phyloP scores from a whole-genome alignment of 2,113 vertebrate genomes.

The Chinchilla lanigera region DNA sequence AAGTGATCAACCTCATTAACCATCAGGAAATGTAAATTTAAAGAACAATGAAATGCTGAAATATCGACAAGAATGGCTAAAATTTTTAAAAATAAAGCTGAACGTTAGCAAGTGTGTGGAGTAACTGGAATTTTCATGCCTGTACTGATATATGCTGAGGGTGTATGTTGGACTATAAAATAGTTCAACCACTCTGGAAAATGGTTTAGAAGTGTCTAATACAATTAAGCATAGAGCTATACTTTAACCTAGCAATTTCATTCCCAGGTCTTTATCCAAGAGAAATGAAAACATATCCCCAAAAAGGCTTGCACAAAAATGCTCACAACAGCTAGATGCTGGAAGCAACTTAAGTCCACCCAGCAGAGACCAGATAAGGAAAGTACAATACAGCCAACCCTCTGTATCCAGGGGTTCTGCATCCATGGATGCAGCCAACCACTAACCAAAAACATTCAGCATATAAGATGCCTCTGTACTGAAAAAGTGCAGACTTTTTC shows the following conservation, averaged over 20 bases:
- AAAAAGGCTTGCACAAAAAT: not conserved
- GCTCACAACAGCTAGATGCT: not conserved
- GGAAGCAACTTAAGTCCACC: not conserved
- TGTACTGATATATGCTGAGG: not conserved
- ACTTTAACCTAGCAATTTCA: not conserved
- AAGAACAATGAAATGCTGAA: not conserved
- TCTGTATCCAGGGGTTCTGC: not conserved
- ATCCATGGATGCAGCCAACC: not conserved
- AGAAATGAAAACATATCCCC: not conserved
- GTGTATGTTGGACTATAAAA: not conserved
- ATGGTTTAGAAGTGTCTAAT: not conserved
- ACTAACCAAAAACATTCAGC: not conserved
- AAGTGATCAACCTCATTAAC: not conserved
- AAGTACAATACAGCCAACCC: not conserved
- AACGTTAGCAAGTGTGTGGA: not conserved
- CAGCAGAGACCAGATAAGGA: not conserved
- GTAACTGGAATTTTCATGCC: not conserved
- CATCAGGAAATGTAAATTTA: not conserved
- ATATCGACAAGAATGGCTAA: not conserved
- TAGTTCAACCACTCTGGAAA: not conserved
- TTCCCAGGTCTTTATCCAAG: not conserved
- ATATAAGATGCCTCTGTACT: not conserved
- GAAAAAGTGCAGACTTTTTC: not conserved
- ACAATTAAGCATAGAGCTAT: not conserved
- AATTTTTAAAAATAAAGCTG: not conserved